A percentile compares a stretch with the other conserved stretches of the same genome.
Conservation (phyloP, 2,797 vertebrate species). For the Oreortyx pictus region DNA sequence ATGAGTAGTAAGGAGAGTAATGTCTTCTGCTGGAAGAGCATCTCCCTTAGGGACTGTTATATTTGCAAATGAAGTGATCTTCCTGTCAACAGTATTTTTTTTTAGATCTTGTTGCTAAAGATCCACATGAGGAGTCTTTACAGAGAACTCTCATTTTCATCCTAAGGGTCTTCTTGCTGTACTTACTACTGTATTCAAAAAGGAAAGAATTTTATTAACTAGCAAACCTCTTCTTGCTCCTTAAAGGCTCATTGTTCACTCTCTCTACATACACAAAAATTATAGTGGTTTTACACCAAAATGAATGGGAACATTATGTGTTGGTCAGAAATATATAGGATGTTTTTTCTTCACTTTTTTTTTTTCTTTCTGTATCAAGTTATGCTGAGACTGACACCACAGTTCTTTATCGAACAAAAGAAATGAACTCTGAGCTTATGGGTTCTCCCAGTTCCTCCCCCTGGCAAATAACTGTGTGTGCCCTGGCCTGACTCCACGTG, state of each 20-base stretch:
- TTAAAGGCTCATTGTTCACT: background rate
- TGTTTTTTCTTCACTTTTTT: background rate
- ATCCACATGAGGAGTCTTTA: background rate
- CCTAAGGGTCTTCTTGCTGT: background rate
- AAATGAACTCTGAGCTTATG: rapidly evolving
- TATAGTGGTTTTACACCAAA: background rate
- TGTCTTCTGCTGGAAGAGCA: background rate
- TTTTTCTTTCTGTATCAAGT: rapidly evolving
- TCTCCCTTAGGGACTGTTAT: background rate
- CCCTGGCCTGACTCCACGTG: background rate
- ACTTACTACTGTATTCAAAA: background rate
- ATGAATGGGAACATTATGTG: background rate
- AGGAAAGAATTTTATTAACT: background rate
- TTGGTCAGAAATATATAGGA: background rate
- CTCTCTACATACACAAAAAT: background rate
- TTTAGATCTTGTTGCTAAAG: background rate
- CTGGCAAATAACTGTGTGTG: background rate
- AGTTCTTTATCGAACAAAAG: background rate
- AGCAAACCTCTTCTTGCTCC: background rate
- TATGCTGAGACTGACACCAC: background rate
- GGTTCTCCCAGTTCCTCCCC: background rate
- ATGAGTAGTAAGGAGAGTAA: constrained; percentile 11
- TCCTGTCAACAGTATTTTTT: background rate
- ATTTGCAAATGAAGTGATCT: constrained; percentile 14
- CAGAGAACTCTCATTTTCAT: background rate